Evolutionary conservation across 2,797 vertebrate species (phyloP).

Genomic region (Scarus forsteni): DNA sequence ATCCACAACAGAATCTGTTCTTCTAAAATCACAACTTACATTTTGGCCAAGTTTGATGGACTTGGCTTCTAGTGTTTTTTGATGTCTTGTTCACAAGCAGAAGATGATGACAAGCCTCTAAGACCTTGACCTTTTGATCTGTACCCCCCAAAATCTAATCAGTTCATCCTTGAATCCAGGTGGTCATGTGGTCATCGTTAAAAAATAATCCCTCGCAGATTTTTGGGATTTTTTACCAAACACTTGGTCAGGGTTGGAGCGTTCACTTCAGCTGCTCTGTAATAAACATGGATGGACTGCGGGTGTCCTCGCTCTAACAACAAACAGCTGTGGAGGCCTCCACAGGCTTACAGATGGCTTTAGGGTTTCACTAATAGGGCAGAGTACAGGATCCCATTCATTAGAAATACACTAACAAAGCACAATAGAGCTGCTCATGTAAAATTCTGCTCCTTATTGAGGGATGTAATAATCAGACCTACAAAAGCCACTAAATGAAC

Average conservation of each 20-base stretch:
- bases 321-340: conserved; percentile 73
- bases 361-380: conserved; percentile 52
- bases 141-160: no score
- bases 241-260: conserved; percentile 44
- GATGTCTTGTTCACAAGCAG: no score
- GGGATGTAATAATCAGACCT: conserved; percentile 6
- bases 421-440: conserved; percentile 42
- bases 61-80: no score
- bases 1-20: no score
- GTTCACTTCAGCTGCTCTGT: conserved; percentile 64
- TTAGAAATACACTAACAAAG: conserved; percentile 60
- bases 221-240: no score
- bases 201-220: no score
- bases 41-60: no score
- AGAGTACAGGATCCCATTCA: conserved; percentile 58
- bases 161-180: no score
- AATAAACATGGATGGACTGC: conserved; percentile 80
- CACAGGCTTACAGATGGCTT: conserved; percentile 38
- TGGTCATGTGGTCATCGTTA: no score
- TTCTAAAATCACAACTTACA: no score
- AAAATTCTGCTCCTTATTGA: conserved; percentile 6
- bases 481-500: conserved; percentile 2
- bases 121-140: no score
- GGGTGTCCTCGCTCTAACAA: conserved; percentile 74
- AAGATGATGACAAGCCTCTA: no score